These are phyloP conservation scores for Rhopalosiphum nymphaeae DNA, from an alignment of 2,888 invertebrate species.

Conservation along the genomic window DNA sequence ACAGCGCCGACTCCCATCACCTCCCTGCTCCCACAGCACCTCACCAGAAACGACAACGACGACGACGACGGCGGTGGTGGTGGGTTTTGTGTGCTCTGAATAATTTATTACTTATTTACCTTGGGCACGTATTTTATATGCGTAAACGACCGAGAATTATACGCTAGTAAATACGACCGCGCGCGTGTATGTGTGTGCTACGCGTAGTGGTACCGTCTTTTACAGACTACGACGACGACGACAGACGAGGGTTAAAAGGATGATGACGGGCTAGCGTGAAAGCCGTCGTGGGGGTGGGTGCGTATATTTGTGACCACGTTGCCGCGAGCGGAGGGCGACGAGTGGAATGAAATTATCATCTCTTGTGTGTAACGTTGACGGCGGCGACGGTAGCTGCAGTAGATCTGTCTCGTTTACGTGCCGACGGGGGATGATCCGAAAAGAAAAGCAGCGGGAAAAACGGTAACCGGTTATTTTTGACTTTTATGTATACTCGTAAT, in stretches of 20 bases:
- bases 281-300: background rate
- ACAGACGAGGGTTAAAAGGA: slow-evolving; percentile 18
- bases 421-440: background rate
- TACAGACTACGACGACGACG: slow-evolving; percentile 9
- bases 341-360: slow-evolving; percentile 37
- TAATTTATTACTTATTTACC: slow-evolving; percentile 59
- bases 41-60: background rate
- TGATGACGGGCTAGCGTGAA: background rate
- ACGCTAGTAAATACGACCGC: background rate
- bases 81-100: slow-evolving; percentile 51
- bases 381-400: background rate
- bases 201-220: background rate
- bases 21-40: background rate
- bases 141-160: slow-evolving; percentile 57
- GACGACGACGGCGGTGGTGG: background rate
- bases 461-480: slow-evolving; percentile 42
- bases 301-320: background rate
- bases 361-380: slow-evolving; percentile 17
- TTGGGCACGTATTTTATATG: slow-evolving; percentile 39
- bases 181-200: background rate
- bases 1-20: background rate
- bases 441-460: slow-evolving; percentile 16
- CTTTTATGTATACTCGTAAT: background rate
- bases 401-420: slow-evolving; percentile 8
- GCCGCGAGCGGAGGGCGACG: background rate